These are phyloP conservation scores for Atta texana DNA, from an alignment of 1,140 invertebrate genomes.

Conservation along the genomic window DNA sequence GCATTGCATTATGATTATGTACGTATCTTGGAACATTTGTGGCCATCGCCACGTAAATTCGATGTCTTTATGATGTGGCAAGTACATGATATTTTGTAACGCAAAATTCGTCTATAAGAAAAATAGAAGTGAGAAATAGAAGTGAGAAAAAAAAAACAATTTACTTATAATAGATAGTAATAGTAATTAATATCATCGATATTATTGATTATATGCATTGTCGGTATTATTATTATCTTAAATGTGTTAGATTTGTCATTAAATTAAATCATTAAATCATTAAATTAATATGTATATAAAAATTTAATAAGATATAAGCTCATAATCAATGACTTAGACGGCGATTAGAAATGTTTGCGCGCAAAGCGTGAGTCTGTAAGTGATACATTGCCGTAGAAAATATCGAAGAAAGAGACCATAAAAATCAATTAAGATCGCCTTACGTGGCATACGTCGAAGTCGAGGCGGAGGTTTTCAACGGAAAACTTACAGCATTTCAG, in stretches of 20 bases:
- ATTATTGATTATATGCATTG: neutral
- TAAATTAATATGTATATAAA: neutral
- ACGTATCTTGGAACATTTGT: slow-evolving; percentile 68
- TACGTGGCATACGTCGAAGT: slow-evolving; percentile 33
- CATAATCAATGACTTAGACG: neutral
- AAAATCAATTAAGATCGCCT: slow-evolving; percentile 47
- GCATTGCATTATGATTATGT: slow-evolving; percentile 80
- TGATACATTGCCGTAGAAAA: slow-evolving; percentile 35
- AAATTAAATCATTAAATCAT: neutral
- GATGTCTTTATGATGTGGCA: neutral
- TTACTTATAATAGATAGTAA: neutral
- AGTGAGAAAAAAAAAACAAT: neutral
- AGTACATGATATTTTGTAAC: neutral
- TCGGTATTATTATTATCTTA: too few relatives aligned
- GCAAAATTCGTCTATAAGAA: too few relatives aligned
- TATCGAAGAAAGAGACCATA: slow-evolving; percentile 33
- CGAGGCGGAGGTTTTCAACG: slow-evolving; percentile 29
- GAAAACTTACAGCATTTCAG: slow-evolving; percentile 56
- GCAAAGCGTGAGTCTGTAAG: neutral
- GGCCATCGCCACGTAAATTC: neutral
- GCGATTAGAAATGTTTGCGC: slow-evolving; percentile 16
- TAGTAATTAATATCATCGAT: neutral
- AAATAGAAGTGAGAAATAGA: too few relatives aligned
- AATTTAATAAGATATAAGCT: slow-evolving; percentile 3
- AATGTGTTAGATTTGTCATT: neutral